Percentiles rank a stretch among this genome's conserved stretches.
phyloP scores from a whole-genome alignment of 2,113 vertebrate species.

The Macrotus californicus region DNA sequence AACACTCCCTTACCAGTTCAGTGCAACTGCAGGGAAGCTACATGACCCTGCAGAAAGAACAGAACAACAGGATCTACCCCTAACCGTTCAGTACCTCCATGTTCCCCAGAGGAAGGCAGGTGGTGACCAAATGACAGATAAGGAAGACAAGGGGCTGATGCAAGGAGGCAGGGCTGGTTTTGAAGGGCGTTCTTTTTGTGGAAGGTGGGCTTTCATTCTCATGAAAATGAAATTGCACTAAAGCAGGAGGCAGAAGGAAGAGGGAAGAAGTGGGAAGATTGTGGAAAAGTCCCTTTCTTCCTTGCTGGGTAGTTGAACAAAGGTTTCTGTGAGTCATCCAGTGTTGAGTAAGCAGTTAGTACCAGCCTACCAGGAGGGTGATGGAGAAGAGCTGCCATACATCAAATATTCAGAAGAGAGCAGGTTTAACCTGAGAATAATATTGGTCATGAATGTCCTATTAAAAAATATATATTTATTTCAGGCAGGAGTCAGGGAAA shows the following conservation, averaged over 20 bases:
- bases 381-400: not conserved
- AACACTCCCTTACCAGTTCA: not conserved
- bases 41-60: too few relatives aligned
- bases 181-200: not conserved
- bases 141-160: not conserved
- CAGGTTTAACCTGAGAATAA: not conserved
- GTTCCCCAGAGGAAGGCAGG: not conserved
- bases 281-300: not conserved
- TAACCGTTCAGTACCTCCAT: rapidly evolving
- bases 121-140: too few relatives aligned
- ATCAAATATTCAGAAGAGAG: not conserved
- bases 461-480: not conserved
- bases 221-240: not conserved
- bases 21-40: not conserved
- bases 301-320: not conserved
- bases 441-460: not conserved
- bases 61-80: rapidly evolving
- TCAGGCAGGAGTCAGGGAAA: not conserved
- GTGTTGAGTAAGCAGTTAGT: not conserved
- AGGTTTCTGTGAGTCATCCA: not conserved
- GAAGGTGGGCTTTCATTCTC: not conserved
- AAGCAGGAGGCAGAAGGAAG: not conserved
- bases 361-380: not conserved
- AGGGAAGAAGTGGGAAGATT: rapidly evolving
- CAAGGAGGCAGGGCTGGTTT: not conserved